Evolutionary conservation across 2,888 invertebrate species (phyloP), one percentile per base, ranked within the genome.

Genomic region (Tachina fera): DNA sequence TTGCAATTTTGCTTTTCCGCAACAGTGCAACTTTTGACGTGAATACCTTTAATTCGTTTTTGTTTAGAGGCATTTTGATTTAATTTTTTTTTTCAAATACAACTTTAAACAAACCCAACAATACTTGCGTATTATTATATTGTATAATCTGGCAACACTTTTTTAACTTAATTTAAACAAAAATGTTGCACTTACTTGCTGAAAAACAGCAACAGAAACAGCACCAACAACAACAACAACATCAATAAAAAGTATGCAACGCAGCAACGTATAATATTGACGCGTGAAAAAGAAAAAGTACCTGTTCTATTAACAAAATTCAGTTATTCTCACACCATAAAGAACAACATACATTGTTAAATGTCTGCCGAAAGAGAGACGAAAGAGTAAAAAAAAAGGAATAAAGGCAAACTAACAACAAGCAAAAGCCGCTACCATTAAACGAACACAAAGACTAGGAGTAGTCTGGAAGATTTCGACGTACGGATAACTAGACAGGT

Each of bases 211-310:
- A 31, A 31, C n/a, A n/a, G n/a, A n/a, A n/a, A n/a, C n/a, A n/a
- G n/a, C 31, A 31, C 2, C 31, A 31, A 4, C 31, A 31, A 31
- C 31, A 31, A 31, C 31, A 31, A 31, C 31, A 31, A 31, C 5
- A 65, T n/a, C 9, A 11, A 16, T 13, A 22, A 56, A 67, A 58
- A 70, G 49, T 19, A 45, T 19, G 3, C 41, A 39, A 51, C 39
- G 6, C 41, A 77, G 11, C 14, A 74, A 58, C 10, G 60, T 53
- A 72, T 31, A 76, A 74, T 39, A 53, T 58, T 49, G 72, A 79
- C 80, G 83, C 83, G 81, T 84, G 74, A 84, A 87, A 87, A 87
- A 77, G 83, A 87, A 87, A 87, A 87, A 81, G 86, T 87, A 87
- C 87, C 87, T 87, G 87, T 84, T 82, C 83, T 75, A 76, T 79